Percentiles rank a stretch among this genome's conserved stretches.
These are phyloP conservation scores for Cichladusa arquata DNA, from an alignment of 2,113 vertebrate genomes.

Conservation along the genomic window DNA sequence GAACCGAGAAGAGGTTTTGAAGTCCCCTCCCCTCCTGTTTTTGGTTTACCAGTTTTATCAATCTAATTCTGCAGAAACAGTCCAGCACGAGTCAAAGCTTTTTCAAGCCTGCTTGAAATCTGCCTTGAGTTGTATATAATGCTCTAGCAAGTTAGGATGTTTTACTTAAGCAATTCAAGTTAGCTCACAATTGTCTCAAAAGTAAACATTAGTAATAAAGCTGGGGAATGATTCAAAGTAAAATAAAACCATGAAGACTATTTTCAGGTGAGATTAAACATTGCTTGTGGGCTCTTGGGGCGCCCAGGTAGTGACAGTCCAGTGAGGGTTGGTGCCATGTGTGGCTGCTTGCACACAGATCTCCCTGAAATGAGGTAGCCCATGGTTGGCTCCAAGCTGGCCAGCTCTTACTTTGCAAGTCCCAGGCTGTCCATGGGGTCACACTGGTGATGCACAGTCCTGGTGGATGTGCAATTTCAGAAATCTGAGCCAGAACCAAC, in stretches of 20 bases:
- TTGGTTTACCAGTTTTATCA: neutral
- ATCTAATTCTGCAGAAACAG: neutral
- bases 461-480: neutral
- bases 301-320: accelerated
- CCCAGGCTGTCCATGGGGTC: neutral
- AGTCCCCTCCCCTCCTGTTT: neutral
- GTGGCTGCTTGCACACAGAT: neutral
- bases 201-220: neutral
- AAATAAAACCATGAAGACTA: neutral
- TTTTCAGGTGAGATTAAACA: neutral
- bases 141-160: neutral
- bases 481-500: neutral
- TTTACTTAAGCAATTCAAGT: neutral
- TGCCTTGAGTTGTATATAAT: neutral
- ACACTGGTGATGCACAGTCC: neutral
- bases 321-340: accelerated
- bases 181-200: neutral
- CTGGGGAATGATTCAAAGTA: neutral
- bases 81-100: neutral
- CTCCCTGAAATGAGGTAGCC: neutral
- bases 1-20: neutral
- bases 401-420: neutral
- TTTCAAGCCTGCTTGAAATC: neutral
- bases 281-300: accelerated
- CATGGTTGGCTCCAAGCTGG: accelerated